A percentile compares a stretch with the other conserved stretches of the same genome.
These are phyloP conservation scores for Zaprionus africanus DNA, from an alignment of 1,140 invertebrate species.

Conservation along the genomic window DNA sequence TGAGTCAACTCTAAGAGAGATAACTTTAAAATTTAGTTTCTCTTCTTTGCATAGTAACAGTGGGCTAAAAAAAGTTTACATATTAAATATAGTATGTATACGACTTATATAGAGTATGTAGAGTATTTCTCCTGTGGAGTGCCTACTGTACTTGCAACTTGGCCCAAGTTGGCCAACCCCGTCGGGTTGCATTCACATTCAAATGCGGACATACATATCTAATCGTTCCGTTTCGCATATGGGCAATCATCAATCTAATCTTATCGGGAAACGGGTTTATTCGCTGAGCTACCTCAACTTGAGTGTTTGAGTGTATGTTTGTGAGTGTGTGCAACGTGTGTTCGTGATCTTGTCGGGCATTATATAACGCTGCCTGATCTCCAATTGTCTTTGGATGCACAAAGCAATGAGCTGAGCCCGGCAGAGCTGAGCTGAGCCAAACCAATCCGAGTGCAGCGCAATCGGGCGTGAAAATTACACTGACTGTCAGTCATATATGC, in stretches of 20 bases:
- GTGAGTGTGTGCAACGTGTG: background rate
- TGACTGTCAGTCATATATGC: conserved; percentile 39
- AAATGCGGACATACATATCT: conserved; percentile 32
- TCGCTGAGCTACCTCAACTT: conserved; percentile 28
- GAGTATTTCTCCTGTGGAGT: too few relatives aligned
- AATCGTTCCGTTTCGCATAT: conserved; percentile 30
- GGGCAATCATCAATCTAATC: conserved; percentile 35
- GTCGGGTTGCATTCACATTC: conserved; percentile 2
- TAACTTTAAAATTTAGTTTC: background rate
- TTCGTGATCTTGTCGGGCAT: background rate
- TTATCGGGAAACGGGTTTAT: conserved; percentile 1
- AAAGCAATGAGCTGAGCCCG: background rate
- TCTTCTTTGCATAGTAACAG: background rate
- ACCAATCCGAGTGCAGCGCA: conserved; percentile 37
- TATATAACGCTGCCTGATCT: conserved; percentile 28
- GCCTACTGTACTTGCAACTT: background rate
- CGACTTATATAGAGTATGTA: too few relatives aligned
- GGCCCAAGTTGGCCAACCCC: background rate
- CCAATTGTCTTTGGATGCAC: conserved; percentile 24
- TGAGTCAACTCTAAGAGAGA: background rate
- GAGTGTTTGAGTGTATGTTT: background rate
- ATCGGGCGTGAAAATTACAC: conserved; percentile 64
- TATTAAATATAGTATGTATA: too few relatives aligned
- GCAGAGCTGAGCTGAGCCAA: background rate
- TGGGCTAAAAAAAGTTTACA: background rate